A percentile compares a stretch with the other conserved stretches of the same genome.
phyloP scores from a whole-genome alignment of 2,888 invertebrate genomes.

The Achlya flavicornis region DNA sequence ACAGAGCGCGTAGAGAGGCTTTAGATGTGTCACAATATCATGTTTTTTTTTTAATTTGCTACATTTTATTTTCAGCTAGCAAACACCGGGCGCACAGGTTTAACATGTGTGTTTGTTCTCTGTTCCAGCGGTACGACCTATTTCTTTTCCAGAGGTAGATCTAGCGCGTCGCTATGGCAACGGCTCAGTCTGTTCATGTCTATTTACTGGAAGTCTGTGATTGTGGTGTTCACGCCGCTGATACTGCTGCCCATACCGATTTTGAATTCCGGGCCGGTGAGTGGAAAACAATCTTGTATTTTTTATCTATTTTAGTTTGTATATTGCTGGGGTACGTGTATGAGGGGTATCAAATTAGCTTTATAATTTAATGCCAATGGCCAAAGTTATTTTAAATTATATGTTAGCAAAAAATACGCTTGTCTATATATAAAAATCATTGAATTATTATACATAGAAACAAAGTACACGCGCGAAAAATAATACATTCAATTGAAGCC shows the following conservation, averaged over 20 bases:
- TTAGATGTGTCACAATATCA: not conserved
- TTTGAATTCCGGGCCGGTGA: slow-evolving; percentile 81
- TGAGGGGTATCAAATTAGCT: no score
- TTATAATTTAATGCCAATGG: no score
- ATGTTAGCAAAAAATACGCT: no score
- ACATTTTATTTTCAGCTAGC: slow-evolving; percentile 1
- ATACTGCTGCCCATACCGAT: slow-evolving; percentile 87
- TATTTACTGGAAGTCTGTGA: slow-evolving; percentile 90
- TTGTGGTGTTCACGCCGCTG: slow-evolving; percentile 88
- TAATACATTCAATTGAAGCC: no score
- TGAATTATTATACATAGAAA: no score
- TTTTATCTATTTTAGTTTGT: no score
- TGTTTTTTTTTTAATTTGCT: not conserved
- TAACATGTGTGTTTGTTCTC: slow-evolving; percentile 41
- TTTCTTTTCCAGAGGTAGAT: slow-evolving; percentile 69
- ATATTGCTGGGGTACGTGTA: no score
- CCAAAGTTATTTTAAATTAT: no score
- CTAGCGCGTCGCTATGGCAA: slow-evolving; percentile 65
- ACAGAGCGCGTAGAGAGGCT: no score
- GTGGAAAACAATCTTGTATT: slow-evolving; percentile 32
- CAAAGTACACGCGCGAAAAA: no score
- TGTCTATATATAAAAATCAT: no score
- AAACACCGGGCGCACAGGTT: not conserved
- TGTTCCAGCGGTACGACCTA: slow-evolving; percentile 74
- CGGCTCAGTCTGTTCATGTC: slow-evolving; percentile 78